Conservation (phyloP, 2,888 invertebrate species). For the Machimus rusticus region DNA sequence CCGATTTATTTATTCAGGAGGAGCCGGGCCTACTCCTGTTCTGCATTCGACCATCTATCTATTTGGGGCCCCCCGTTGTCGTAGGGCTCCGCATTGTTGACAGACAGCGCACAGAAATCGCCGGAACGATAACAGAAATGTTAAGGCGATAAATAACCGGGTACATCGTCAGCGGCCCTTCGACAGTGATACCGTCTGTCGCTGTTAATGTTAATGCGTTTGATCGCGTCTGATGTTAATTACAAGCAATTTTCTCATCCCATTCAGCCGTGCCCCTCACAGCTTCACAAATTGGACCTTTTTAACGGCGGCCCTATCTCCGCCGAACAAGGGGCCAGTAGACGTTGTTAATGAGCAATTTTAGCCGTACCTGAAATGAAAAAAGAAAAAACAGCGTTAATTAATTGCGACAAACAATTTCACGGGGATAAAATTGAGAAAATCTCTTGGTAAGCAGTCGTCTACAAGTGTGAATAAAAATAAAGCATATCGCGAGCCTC, state of each 20-base stretch:
- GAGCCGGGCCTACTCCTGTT: not conserved
- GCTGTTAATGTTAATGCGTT: conserved; percentile 9
- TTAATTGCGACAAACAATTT: not conserved
- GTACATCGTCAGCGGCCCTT: not conserved
- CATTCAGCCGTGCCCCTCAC: not conserved
- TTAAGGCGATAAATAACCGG: conserved; percentile 16
- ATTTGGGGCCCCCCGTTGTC: not conserved
- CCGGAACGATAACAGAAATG: not conserved
- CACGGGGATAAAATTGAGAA: not conserved
- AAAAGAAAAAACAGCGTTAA: not conserved
- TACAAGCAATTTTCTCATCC: not conserved
- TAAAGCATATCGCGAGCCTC: not conserved
- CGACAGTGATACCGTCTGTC: not conserved
- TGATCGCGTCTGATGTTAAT: conserved; percentile 14
- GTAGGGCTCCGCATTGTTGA: not conserved
- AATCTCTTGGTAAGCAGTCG: not conserved
- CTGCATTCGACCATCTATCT: conserved; percentile 1
- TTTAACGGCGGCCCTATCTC: not conserved
- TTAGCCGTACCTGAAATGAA: conserved; percentile 19
- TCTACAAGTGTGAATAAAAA: not conserved
- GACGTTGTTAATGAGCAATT: conserved; percentile 8
- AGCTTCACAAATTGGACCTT: not conserved
- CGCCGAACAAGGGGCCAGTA: not conserved
- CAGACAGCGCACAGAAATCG: not conserved
- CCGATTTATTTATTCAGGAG: conserved; percentile 28